phyloP scores from a whole-genome alignment of 2,113 vertebrate genomes.

The Nanger granti region DNA sequence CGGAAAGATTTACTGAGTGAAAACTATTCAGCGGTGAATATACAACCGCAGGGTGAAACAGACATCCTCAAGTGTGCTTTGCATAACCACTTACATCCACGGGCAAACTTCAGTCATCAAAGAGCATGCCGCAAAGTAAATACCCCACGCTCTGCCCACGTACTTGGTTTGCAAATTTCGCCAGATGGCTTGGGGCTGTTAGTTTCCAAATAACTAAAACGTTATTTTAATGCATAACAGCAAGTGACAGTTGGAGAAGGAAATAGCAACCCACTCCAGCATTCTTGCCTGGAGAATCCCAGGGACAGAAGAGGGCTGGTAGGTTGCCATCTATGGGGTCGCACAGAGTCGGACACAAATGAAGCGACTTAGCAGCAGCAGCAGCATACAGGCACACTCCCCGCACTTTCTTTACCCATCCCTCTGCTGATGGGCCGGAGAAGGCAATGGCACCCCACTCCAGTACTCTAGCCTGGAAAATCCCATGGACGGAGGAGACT shows the following conservation, averaged over 20 bases:
- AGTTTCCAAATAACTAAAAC: not conserved
- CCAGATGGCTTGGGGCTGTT: not conserved
- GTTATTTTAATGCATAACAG: not conserved
- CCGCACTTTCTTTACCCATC: not conserved
- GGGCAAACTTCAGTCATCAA: not conserved
- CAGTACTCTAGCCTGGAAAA: not conserved
- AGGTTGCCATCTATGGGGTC: fast-evolving
- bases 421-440: not conserved
- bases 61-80: not conserved
- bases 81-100: not conserved
- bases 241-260: not conserved
- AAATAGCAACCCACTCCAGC: not conserved
- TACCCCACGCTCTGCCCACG: fast-evolving
- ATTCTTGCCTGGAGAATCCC: not conserved
- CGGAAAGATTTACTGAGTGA: fast-evolving
- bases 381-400: not conserved
- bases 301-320: not conserved
- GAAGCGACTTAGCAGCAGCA: not conserved
- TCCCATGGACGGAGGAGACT: not conserved
- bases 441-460: not conserved
- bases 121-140: not conserved
- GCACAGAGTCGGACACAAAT: not conserved
- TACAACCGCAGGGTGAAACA: fast-evolving
- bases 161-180: not conserved
- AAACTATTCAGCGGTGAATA: not conserved